Percentiles rank a stretch among this genome's conserved stretches.
These are phyloP conservation scores for Zygogramma bicolorata DNA, from an alignment of 2,888 invertebrate genomes.

Conservation along the genomic window DNA sequence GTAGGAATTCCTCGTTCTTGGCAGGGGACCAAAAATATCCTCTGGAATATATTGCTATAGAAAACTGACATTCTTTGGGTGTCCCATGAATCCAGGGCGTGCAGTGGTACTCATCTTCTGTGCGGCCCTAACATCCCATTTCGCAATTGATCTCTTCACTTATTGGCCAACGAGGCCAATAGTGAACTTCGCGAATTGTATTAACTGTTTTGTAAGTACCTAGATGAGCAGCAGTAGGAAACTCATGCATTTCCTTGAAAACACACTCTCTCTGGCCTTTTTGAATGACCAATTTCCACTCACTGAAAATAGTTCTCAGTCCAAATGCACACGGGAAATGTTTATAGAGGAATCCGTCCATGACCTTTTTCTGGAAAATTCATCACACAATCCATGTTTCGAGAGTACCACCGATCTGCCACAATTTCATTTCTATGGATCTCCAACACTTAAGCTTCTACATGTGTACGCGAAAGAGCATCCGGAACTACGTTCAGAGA, in stretches of 20 bases:
- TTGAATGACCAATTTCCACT: neutral
- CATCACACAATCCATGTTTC: neutral
- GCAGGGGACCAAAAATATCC: conserved; percentile 13
- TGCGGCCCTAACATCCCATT: neutral
- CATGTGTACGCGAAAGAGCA: neutral
- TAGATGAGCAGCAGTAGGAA: neutral
- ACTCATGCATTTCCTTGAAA: neutral
- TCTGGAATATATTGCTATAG: neutral
- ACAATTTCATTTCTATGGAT: neutral
- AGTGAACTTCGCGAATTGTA: neutral
- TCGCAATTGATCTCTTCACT: neutral
- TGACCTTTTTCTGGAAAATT: neutral
- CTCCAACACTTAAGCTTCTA: neutral
- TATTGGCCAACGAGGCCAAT: neutral
- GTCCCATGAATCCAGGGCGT: neutral
- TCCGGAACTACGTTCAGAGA: neutral
- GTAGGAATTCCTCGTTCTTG: neutral
- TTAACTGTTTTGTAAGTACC: neutral
- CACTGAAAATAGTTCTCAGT: neutral
- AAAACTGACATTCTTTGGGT: neutral
- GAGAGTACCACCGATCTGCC: neutral
- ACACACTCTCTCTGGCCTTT: neutral
- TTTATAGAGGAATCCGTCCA: neutral
- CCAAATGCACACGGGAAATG: neutral
- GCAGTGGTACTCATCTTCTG: conserved; percentile 15